These are phyloP conservation scores for Anneissia japonica DNA, from an alignment of 35 echinoderm and acorn worm species.

Conservation along the genomic window DNA sequence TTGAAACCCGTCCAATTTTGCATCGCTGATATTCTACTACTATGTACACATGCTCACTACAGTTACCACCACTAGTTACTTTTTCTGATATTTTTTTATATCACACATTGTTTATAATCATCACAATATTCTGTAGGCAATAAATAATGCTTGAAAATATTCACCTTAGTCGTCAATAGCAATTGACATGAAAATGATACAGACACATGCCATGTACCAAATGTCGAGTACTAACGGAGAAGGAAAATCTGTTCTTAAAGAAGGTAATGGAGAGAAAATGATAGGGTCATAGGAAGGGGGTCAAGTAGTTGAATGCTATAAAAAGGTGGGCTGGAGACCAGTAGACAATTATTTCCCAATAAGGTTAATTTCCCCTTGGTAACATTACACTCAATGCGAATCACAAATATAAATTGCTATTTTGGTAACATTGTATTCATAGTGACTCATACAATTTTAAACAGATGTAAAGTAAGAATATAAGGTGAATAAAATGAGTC, in stretches of 20 bases:
- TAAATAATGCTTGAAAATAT: too few relatives aligned
- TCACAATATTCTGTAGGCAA: too few relatives aligned
- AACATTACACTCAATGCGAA: neutral
- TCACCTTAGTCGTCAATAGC: too few relatives aligned
- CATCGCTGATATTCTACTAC: neutral
- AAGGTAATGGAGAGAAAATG: neutral
- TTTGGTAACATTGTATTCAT: neutral
- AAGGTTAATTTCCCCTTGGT: neutral
- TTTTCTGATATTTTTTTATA: too few relatives aligned
- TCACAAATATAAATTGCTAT: too few relatives aligned
- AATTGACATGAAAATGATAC: too few relatives aligned
- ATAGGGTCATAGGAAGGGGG: neutral
- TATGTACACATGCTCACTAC: too few relatives aligned
- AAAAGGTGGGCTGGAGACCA: neutral
- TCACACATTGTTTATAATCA: too few relatives aligned
- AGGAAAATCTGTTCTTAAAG: neutral
- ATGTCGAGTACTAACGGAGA: too few relatives aligned
- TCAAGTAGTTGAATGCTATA: neutral
- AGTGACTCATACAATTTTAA: neutral
- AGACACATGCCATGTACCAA: too few relatives aligned
- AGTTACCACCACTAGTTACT: too few relatives aligned
- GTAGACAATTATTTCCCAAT: neutral
- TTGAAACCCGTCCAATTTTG: neutral
- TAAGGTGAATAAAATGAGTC: neutral
- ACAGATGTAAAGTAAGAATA: neutral